Percentiles rank a stretch among this genome's conserved stretches.
These are phyloP conservation scores for Limnephilus rhombicus DNA, from an alignment of 2,888 invertebrate genomes.

Conservation along the genomic window DNA sequence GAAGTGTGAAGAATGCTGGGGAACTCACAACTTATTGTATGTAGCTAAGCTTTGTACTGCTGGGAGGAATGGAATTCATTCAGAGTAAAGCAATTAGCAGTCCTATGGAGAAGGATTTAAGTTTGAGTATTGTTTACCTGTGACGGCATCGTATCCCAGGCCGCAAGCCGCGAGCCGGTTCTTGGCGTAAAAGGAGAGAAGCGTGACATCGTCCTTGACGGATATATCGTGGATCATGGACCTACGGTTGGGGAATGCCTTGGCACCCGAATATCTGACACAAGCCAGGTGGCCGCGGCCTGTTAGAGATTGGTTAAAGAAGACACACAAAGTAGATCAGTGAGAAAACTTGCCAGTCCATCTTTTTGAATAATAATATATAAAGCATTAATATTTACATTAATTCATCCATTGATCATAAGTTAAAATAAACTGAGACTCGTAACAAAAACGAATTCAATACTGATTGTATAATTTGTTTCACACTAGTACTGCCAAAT, in stretches of 20 bases:
- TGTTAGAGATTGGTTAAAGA: constrained; percentile 71
- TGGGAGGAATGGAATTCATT: constrained; percentile 8
- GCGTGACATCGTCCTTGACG: constrained; percentile 90
- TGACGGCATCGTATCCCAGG: constrained; percentile 74
- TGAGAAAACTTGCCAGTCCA: constrained; percentile 56
- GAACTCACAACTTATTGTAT: not conserved
- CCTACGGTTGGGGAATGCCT: constrained; percentile 86
- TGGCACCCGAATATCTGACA: constrained; percentile 90
- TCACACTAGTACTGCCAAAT: not conserved
- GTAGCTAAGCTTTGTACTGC: constrained; percentile 42
- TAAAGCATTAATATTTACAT: not conserved
- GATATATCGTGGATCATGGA: constrained; percentile 86
- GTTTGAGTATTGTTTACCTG: constrained; percentile 72
- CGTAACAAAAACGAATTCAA: not conserved
- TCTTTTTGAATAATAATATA: not conserved
- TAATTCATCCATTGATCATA: not conserved
- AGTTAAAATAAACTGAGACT: not conserved
- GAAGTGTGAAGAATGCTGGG: constrained; percentile 36
- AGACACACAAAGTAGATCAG: constrained; percentile 47
- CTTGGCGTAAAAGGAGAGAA: constrained; percentile 92
- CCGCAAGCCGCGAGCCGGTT: constrained; percentile 84
- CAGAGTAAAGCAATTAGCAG: constrained; percentile 43
- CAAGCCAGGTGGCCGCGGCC: constrained; percentile 91
- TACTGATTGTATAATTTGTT: not conserved
- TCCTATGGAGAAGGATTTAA: constrained; percentile 31